Evolutionary conservation across 1,140 invertebrate species (phyloP).

Genomic region (Latrodectus geometricus): DNA sequence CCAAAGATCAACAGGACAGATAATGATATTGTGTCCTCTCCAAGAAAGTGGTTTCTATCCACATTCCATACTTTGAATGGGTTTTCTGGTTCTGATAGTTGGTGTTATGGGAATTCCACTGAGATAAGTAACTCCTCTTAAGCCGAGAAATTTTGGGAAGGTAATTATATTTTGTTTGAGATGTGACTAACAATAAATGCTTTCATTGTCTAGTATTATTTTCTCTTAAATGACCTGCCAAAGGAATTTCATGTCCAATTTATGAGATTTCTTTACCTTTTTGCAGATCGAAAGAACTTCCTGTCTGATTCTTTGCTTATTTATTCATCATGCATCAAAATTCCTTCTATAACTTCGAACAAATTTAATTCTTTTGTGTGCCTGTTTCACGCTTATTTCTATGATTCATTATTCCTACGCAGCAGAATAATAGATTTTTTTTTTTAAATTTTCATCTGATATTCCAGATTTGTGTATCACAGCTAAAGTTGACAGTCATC

Average conservation of each 20-base stretch:
- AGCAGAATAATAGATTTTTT: neutral
- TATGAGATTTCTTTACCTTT: too few relatives aligned
- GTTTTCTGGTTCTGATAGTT: neutral
- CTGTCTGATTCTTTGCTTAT: neutral
- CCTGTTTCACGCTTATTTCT: neutral
- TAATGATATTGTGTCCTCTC: neutral
- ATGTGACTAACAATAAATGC: neutral
- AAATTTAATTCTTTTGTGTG: neutral
- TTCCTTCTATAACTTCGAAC: neutral
- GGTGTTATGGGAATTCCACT: neutral
- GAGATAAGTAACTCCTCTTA: neutral
- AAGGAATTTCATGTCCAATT: conserved; percentile 7
- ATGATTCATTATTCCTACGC: neutral
- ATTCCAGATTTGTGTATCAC: neutral
- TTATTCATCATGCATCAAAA: neutral
- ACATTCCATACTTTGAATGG: conserved; percentile 2
- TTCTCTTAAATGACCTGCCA: conserved; percentile 3
- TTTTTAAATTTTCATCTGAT: neutral
- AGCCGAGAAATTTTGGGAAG: neutral
- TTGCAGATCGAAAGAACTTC: neutral
- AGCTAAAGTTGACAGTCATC: neutral
- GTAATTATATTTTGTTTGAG: neutral
- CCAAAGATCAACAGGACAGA: neutral
- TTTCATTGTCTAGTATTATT: neutral
- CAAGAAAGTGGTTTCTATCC: neutral